These are phyloP conservation scores for Oenanthe oenanthe DNA, from an alignment of 2,113 vertebrate genomes.

Conservation along the genomic window DNA sequence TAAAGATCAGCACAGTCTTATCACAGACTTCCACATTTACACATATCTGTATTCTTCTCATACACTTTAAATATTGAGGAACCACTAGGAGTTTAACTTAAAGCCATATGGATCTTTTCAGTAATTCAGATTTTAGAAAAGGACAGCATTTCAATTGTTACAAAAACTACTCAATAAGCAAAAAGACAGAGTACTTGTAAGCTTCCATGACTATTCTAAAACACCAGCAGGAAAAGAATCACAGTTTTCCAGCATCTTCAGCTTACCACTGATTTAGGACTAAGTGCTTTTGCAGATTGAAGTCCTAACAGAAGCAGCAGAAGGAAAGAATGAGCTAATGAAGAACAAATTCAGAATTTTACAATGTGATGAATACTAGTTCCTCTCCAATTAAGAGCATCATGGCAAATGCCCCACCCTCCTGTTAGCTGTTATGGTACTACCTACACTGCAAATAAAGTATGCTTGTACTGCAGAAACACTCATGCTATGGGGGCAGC, in stretches of 20 bases:
- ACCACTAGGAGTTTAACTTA: background rate
- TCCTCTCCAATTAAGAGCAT: background rate
- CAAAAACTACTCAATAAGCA: background rate
- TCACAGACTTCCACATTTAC: background rate
- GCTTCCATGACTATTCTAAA: background rate
- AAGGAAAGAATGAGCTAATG: background rate
- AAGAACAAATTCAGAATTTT: background rate
- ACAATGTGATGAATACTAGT: background rate
- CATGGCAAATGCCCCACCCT: background rate
- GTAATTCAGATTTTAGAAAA: background rate
- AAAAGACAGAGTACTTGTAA: background rate
- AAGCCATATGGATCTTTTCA: background rate
- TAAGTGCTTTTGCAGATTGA: background rate
- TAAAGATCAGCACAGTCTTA: accelerated
- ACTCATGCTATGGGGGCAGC: background rate
- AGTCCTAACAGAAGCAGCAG: background rate
- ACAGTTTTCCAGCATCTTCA: background rate
- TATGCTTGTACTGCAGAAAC: background rate
- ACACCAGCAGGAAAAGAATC: background rate
- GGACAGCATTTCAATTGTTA: background rate
- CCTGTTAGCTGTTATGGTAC: background rate
- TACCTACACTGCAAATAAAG: background rate
- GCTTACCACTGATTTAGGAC: background rate
- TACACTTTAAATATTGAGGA: background rate
- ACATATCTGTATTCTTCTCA: background rate